Evolutionary conservation across 2,797 vertebrate genomes (phyloP).

Genomic region (Ctenopoma multispine): DNA sequence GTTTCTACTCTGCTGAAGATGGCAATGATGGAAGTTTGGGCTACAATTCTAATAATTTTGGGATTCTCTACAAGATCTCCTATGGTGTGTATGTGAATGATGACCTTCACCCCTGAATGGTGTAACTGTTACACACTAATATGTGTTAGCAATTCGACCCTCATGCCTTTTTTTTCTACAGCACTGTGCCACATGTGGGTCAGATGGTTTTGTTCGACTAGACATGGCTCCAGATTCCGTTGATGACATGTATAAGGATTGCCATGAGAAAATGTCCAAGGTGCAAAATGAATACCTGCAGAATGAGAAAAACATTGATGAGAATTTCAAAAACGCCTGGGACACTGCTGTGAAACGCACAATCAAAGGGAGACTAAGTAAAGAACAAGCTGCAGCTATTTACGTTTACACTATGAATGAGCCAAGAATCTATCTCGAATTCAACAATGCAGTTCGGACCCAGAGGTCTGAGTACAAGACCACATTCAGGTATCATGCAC

Average conservation of each 20-base stretch:
- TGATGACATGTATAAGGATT: conserved; percentile 61
- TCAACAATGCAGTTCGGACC: conserved; percentile 58
- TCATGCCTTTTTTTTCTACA: conserved; percentile 5
- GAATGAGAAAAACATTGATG: conserved; percentile 47
- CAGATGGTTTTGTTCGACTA: conserved; percentile 3
- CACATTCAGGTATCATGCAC: conserved; percentile 49
- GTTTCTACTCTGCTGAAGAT: not conserved
- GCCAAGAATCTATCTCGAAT: conserved; percentile 36
- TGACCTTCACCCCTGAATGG: no score
- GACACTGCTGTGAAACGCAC: conserved; percentile 52
- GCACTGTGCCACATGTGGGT: not conserved
- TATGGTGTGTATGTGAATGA: conserved; percentile 41
- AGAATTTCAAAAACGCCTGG: conserved; percentile 54
- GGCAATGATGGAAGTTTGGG: conserved; percentile 9
- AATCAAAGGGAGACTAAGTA: conserved; percentile 35
- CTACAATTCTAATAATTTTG: conserved; percentile 13
- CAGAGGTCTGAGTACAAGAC: conserved; percentile 42
- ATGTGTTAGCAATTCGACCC: not conserved
- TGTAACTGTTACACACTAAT: not conserved
- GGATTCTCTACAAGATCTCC: conserved; percentile 6
- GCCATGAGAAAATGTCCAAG: conserved; percentile 48
- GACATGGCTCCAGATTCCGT: conserved; percentile 47
- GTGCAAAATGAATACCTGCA: conserved; percentile 49
- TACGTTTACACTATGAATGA: conserved; percentile 53
- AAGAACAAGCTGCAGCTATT: conserved; percentile 53